These are phyloP conservation scores for Caretta caretta DNA, from an alignment of 2,113 vertebrate species.

Conservation along the genomic window DNA sequence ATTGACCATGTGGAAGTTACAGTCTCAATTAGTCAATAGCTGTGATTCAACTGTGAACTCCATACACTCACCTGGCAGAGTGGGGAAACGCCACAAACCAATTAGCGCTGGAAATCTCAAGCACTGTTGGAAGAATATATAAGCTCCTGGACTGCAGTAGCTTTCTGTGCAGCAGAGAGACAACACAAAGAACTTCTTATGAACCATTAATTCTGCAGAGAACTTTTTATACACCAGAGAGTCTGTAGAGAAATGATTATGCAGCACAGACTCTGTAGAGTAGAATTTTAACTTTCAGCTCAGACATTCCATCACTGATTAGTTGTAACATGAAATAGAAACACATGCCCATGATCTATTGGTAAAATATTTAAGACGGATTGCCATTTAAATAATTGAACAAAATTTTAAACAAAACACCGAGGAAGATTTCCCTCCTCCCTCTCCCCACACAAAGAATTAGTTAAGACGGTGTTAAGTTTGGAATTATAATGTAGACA, in stretches of 20 bases:
- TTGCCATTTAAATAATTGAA: slow-evolving; percentile 55
- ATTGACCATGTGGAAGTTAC: accelerated
- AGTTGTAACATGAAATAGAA: slow-evolving; percentile 58
- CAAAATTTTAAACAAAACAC: slow-evolving; percentile 31
- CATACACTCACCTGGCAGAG: not conserved
- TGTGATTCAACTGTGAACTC: not conserved
- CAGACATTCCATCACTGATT: slow-evolving; percentile 44
- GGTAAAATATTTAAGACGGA: slow-evolving; percentile 66
- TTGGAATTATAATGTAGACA: accelerated
- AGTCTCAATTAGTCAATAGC: accelerated
- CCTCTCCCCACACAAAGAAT: not conserved
- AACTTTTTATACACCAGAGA: slow-evolving; percentile 44
- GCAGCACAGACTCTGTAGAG: not conserved
- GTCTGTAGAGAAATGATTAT: slow-evolving; percentile 24
- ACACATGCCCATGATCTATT: slow-evolving; percentile 60
- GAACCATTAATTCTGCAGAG: slow-evolving; percentile 24
- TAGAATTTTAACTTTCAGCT: slow-evolving; percentile 60
- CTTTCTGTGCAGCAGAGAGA: accelerated
- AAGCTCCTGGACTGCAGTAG: accelerated
- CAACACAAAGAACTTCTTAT: slow-evolving; percentile 38
- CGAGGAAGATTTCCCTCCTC: not conserved
- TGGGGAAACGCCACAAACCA: not conserved
- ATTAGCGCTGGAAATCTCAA: slow-evolving; percentile 21
- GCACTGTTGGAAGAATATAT: slow-evolving; percentile 4
- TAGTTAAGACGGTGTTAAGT: accelerated